These are phyloP conservation scores for Pseudomugil tenellus DNA, from an alignment of 2,797 vertebrate genomes.

Conservation along the genomic window DNA sequence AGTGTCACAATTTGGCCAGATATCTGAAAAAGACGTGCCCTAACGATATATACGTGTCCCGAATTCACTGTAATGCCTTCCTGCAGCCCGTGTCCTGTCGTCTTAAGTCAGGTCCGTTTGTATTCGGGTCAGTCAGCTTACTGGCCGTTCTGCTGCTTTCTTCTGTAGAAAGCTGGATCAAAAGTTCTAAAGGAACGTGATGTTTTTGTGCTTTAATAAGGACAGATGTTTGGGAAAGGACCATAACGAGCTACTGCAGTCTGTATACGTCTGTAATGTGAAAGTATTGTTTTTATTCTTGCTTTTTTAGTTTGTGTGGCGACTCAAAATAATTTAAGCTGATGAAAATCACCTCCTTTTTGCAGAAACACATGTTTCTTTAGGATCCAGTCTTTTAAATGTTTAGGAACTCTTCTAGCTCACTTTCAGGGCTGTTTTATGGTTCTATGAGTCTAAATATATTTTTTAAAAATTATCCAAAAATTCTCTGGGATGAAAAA, in stretches of 20 bases:
- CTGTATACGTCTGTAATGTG: neutral
- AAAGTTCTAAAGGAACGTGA: neutral
- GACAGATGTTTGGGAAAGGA: neutral
- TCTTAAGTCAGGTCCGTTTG: neutral
- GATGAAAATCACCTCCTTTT: neutral
- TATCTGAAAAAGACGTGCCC: slow-evolving; percentile 2
- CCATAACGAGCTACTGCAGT: neutral
- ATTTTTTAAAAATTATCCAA: too few relatives aligned
- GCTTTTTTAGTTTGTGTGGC: neutral
- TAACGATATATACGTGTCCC: neutral
- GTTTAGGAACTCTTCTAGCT: too few relatives aligned
- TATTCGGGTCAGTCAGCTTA: slow-evolving; percentile 14
- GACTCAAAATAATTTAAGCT: neutral
- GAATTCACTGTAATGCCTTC: neutral
- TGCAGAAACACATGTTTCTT: neutral
- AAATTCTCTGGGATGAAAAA: neutral
- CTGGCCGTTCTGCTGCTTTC: slow-evolving; percentile 10
- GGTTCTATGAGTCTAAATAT: too few relatives aligned
- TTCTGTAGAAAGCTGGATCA: too few relatives aligned
- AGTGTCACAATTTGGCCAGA: slow-evolving; percentile 10
- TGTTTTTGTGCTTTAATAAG: neutral
- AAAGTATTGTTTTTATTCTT: neutral
- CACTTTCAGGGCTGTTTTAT: too few relatives aligned
- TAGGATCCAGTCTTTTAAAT: too few relatives aligned
- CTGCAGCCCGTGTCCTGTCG: neutral